Base-by-base conservation (phyloP, 2,113 vertebrate genomes). In the Lota lota region DNA sequence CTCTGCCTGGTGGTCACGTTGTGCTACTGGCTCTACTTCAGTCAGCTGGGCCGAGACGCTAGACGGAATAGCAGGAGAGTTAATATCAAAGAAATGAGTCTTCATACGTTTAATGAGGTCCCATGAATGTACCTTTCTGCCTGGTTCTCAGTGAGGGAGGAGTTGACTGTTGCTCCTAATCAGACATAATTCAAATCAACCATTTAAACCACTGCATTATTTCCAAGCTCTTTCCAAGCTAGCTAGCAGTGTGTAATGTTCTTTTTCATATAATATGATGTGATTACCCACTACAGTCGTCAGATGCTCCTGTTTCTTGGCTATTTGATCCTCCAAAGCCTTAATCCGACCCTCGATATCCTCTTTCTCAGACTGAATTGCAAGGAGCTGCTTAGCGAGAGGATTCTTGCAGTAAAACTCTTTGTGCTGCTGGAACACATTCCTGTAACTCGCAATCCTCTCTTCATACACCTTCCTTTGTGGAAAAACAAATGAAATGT, bases 401-500 rank as follows among this genome's bases (percentile, higher is more conserved):
- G 88, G 78, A 67, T 77, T 84, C 72, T 86, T 68, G 33, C 62
- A 85, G 78, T 89, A 92, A 56, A 77, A 68, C n/a, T 90, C 87
- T 84, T 88, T 81, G 20, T 90, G 76, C 1, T 83, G 74, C 65
- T 88, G 80, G 33, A 89, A 89, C 36, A 66, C 84, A 33, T 81
- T 76, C 72, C 59, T 78, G 71, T 84, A 92, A 72, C 70, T 86
- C 57, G 83, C 80, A 24, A 89, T 87, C 69, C 86, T 88, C 58
- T 92, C 89, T 61, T 88, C 81, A 2, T 82, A 90, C 56, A 82
- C 74, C 19, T 85, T 81, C 82, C 92, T 93, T 78, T 57, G 40
- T 67, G 51, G 18, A 20, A 60, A 24, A 64, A 28, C 72, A 70
- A 56, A 69, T n/a, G 66, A 69, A 14, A 78, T 19, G 68, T 58